Evolutionary conservation across 2,888 invertebrate species (phyloP).

Genomic region (Netelia fuscicornis): DNA sequence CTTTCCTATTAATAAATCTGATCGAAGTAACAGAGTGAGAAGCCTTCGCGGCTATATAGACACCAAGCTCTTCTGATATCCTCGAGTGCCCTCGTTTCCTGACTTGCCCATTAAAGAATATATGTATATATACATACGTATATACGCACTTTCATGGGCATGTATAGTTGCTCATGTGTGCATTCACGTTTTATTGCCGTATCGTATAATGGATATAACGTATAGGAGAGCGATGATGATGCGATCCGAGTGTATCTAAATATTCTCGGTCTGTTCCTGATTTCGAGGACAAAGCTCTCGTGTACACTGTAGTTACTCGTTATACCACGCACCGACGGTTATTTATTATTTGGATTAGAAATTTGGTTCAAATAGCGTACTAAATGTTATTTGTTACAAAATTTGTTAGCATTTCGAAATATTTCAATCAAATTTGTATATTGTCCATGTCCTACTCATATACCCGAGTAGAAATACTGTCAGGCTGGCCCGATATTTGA

Average conservation of each 20-base stretch:
- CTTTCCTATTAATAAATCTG: slow-evolving; percentile 78
- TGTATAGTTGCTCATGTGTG: background rate
- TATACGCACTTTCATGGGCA: background rate
- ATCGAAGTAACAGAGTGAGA: slow-evolving; percentile 46
- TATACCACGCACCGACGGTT: background rate
- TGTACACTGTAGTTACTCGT: background rate
- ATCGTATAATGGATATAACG: slow-evolving; percentile 16
- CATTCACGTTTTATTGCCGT: slow-evolving; percentile 1
- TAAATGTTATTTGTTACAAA: no score
- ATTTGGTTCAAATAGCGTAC: no score
- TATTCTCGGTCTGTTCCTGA: slow-evolving; percentile 20
- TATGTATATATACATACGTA: slow-evolving; percentile 26
- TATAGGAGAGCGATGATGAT: slow-evolving; percentile 30
- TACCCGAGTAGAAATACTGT: no score
- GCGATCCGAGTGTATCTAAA: slow-evolving; percentile 31
- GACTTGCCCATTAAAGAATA: slow-evolving; percentile 78
- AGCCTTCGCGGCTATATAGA: slow-evolving; percentile 64
- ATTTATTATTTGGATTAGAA: no score
- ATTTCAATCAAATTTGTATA: no score
- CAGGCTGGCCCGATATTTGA: no score
- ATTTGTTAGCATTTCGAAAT: no score
- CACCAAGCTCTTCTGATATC: slow-evolving; percentile 75
- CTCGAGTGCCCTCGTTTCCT: slow-evolving; percentile 82
- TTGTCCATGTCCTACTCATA: no score
- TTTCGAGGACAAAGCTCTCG: slow-evolving; percentile 19